These are phyloP conservation scores for Pelvicachromis taeniatus DNA, from an alignment of 2,113 vertebrate genomes.

Conservation along the genomic window DNA sequence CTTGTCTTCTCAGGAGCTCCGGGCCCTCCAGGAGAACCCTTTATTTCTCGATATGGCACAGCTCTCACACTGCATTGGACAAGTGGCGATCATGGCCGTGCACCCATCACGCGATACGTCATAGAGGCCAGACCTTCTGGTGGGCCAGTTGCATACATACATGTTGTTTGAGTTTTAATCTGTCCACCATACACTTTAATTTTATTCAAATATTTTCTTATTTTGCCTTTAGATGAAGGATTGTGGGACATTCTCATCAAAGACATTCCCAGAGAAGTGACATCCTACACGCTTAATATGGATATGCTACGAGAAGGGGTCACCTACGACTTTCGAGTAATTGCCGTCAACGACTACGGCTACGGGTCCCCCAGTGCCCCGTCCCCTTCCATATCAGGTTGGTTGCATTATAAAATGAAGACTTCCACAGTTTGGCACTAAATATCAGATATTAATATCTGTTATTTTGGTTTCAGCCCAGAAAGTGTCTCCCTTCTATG, in stretches of 20 bases:
- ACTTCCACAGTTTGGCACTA: neutral
- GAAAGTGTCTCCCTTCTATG: constrained; percentile 92
- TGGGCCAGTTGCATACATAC: constrained; percentile 41
- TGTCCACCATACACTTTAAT: neutral
- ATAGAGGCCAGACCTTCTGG: constrained; percentile 95
- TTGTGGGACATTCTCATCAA: constrained; percentile 98
- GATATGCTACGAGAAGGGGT: constrained; percentile 92
- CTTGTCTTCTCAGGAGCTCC: constrained; percentile 80
- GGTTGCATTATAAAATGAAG: neutral
- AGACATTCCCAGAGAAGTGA: constrained; percentile 96
- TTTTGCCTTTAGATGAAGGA: constrained; percentile 82
- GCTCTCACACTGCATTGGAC: constrained; percentile 96
- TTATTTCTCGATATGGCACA: constrained; percentile 87
- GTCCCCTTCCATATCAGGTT: constrained; percentile 94
- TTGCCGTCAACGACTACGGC: constrained; percentile 94
- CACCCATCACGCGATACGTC: constrained; percentile 92
- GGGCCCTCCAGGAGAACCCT: constrained; percentile 89
- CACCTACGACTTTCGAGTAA: constrained; percentile 96
- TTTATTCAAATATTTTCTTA: neutral
- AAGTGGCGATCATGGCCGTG: constrained; percentile 88
- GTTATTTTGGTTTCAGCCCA: constrained; percentile 76
- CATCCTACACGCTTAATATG: constrained; percentile 93
- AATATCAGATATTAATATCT: neutral
- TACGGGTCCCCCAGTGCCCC: constrained; percentile 93
- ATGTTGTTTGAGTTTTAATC: neutral